These are phyloP conservation scores for Leptodactylus fallax DNA, from an alignment of 2,797 vertebrate genomes.

Conservation along the genomic window DNA sequence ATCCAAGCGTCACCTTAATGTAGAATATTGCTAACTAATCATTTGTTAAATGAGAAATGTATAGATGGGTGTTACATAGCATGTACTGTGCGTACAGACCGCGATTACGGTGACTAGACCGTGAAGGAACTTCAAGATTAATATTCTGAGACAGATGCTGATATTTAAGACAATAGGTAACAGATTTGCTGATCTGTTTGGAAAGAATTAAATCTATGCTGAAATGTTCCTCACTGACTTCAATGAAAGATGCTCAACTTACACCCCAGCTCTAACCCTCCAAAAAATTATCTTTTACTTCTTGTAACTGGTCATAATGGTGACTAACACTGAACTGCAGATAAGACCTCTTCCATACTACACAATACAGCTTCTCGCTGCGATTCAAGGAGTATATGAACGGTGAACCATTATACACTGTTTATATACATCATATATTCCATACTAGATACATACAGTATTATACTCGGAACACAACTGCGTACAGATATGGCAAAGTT, in stretches of 20 bases:
- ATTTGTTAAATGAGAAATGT: not conserved
- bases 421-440: not conserved
- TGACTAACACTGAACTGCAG: not conserved
- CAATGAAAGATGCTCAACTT: not conserved
- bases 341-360: not conserved
- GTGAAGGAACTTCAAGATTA: not conserved
- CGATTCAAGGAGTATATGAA: not conserved
- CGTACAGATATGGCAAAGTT: no score
- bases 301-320: no score
- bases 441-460: not conserved
- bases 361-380: no score
- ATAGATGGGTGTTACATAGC: not conserved
- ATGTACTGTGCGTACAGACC: not conserved
- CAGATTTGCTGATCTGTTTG: slow-evolving; percentile 21
- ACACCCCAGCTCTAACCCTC: no score
- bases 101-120: slow-evolving; percentile 7
- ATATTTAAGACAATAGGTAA: not conserved
- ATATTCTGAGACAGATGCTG: slow-evolving; percentile 1
- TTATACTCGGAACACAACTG: no score
- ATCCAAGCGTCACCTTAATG: no score
- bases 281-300: no score
- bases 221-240: not conserved
- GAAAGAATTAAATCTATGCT: not conserved
- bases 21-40: not conserved
- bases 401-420: not conserved